These are phyloP conservation scores for Andrena chrysosceles DNA, from an alignment of 2,888 invertebrate genomes.

Conservation along the genomic window DNA sequence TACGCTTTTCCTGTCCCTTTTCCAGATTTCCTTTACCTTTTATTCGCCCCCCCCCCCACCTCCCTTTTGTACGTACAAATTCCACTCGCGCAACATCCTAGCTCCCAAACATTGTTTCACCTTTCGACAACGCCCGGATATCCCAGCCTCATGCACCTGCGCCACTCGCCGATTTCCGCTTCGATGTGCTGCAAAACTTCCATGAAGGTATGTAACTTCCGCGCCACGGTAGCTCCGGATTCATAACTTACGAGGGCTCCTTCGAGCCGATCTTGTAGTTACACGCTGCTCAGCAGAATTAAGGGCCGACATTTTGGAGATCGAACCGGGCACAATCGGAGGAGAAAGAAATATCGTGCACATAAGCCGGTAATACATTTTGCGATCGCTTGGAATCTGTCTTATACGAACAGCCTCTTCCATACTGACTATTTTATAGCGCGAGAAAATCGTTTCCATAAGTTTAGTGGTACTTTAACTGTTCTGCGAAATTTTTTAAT, in stretches of 20 bases:
- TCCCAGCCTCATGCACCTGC: conserved; percentile 11
- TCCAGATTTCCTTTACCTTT: not conserved
- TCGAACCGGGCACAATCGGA: not conserved
- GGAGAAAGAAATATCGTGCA: not conserved
- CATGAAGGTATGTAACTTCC: not conserved
- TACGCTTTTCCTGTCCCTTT: not conserved
- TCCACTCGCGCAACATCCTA: conserved; percentile 11
- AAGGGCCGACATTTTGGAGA: not conserved
- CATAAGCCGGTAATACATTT: not conserved
- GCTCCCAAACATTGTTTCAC: conserved; percentile 43
- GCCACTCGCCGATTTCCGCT: not conserved
- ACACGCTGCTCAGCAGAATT: not conserved
- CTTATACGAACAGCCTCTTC: not conserved
- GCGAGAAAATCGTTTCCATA: too few relatives aligned
- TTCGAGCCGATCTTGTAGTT: not conserved
- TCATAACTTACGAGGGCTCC: not conserved
- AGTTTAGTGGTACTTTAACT: too few relatives aligned
- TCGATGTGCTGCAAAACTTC: not conserved
- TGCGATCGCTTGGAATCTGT: not conserved
- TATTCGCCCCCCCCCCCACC: not conserved
- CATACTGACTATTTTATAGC: too few relatives aligned
- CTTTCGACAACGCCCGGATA: conserved; percentile 31
- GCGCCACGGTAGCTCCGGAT: not conserved
- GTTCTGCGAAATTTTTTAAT: too few relatives aligned
- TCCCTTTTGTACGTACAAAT: conserved; percentile 14